Base-by-base conservation (phyloP, 2,113 vertebrate species). In the Datnioides undecimradiatus region DNA sequence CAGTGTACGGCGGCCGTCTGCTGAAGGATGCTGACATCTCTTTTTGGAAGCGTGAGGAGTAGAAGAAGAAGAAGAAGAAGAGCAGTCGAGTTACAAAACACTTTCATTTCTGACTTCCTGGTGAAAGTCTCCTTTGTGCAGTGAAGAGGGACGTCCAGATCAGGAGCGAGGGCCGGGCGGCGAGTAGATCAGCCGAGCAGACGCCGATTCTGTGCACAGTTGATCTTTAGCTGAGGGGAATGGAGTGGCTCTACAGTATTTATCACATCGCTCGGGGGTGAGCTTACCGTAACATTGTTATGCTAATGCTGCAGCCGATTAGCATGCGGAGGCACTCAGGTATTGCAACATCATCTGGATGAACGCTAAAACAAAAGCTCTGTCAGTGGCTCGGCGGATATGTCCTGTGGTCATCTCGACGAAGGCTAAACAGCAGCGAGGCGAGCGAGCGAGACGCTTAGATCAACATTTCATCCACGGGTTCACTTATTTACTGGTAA, bases 231-330 rank as follows among this genome's bases (percentile, higher is more conserved):
- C 79, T 58, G 43, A 79, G 54, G 69, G 45, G 33, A 67, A 31
- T 45, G 65, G 34, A 75, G 63, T 21, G 36, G 36, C 73, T 52
- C 69, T 25, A 21, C 64, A 25, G 52, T 64, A 49, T 76, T 83
- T 82, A 76, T 79, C 82, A 68, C 52, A 29, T 23, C 27, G 6
- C 82, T 74, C 40, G 23, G 49, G 46, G 48, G 6, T 43, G 51
- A 51, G 65, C 43, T 68, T 70, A 78, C 54, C 67, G 76, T 79
- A 70, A 73, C 46, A 59, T 76, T 79, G 88, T 84, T 82, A 88
- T 82, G 71, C 75, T 82, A 84, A 88, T 84, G 48, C 21, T 40
- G 8, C 23, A 40, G 10, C 71, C 74, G 63, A 76, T 87, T 86
- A 70, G 46, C 36, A 64, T 86, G 82, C 65, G 8, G 67, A 67